phyloP scores from a whole-genome alignment of 2,888 invertebrate species.

The Leptinotarsa haldemani region DNA sequence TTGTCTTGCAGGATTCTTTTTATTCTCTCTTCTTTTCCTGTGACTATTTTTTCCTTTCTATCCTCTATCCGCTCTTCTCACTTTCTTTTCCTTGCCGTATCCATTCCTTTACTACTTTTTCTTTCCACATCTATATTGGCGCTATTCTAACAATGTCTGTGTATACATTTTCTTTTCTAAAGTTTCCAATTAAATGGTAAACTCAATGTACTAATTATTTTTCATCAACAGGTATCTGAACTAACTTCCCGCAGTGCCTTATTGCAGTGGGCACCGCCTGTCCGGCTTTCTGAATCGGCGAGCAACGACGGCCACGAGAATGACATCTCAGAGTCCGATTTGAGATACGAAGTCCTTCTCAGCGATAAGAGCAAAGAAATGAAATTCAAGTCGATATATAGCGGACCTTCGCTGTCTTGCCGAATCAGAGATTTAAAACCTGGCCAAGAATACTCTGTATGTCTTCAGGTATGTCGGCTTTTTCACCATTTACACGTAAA shows the following conservation, averaged over 20 bases:
- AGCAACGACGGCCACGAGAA: conserved; percentile 67
- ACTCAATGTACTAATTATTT: conserved; percentile 22
- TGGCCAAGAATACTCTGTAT: conserved; percentile 88
- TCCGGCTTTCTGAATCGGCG: conserved; percentile 66
- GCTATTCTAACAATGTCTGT: too few relatives aligned
- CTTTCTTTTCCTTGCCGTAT: too few relatives aligned
- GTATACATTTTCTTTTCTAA: too few relatives aligned
- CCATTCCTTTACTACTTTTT: too few relatives aligned
- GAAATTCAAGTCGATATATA: conserved; percentile 87
- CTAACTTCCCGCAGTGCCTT: conserved; percentile 87
- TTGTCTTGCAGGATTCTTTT: too few relatives aligned
- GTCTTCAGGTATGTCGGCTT: conserved; percentile 69
- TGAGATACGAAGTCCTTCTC: conserved; percentile 84
- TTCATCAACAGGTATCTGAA: conserved; percentile 77
- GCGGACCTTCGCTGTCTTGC: conserved; percentile 80
- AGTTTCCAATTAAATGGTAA: too few relatives aligned
- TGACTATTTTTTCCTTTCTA: too few relatives aligned
- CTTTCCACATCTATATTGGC: too few relatives aligned
- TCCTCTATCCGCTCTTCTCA: too few relatives aligned
- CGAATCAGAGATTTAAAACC: conserved; percentile 87
- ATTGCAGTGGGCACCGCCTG: conserved; percentile 83
- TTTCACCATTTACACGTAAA: too few relatives aligned
- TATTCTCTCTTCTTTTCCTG: too few relatives aligned
- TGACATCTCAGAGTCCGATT: conserved; percentile 72
- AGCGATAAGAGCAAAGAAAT: conserved; percentile 83